Evolutionary conservation across 1,140 invertebrate species (phyloP).

Genomic region (Drosophila pachea): DNA sequence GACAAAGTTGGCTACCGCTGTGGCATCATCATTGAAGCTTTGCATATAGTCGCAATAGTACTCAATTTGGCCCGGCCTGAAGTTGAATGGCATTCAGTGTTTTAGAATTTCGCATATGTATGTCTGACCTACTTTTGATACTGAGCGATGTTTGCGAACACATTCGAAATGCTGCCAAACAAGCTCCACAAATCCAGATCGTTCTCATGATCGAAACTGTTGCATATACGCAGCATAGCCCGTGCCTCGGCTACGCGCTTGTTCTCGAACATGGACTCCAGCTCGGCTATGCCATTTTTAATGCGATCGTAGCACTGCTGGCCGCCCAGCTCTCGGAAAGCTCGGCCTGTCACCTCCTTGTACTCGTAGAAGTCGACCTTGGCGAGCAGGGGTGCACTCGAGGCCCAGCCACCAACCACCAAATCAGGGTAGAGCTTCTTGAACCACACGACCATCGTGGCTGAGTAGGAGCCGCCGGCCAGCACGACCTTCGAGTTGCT

Average conservation of each 20-base stretch:
- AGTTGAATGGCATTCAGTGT: background rate
- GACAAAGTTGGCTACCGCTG: conserved; percentile 64
- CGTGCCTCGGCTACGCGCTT: conserved; percentile 60
- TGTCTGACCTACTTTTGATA: conserved; percentile 51
- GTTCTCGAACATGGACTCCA: conserved; percentile 76
- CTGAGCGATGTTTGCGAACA: conserved; percentile 67
- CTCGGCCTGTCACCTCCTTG: conserved; percentile 55
- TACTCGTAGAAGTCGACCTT: conserved; percentile 68
- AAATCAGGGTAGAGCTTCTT: conserved; percentile 88
- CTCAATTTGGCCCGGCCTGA: conserved; percentile 52
- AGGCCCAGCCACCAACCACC: conserved; percentile 85
- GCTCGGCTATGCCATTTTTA: conserved; percentile 80
- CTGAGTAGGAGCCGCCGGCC: conserved; percentile 89
- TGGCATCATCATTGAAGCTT: conserved; percentile 51
- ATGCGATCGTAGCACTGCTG: conserved; percentile 79
- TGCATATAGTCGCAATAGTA: conserved; percentile 55
- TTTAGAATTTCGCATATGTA: background rate
- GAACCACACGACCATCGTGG: conserved; percentile 88
- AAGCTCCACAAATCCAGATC: conserved; percentile 72
- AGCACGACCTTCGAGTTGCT: conserved; percentile 80
- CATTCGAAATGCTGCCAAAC: conserved; percentile 68
- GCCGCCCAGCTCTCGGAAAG: conserved; percentile 62
- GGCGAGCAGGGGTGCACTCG: conserved; percentile 84
- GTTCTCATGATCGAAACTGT: conserved; percentile 65
- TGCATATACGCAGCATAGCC: conserved; percentile 76